phyloP scores from a whole-genome alignment of 2,113 vertebrate genomes.

The Willisornis vidua region DNA sequence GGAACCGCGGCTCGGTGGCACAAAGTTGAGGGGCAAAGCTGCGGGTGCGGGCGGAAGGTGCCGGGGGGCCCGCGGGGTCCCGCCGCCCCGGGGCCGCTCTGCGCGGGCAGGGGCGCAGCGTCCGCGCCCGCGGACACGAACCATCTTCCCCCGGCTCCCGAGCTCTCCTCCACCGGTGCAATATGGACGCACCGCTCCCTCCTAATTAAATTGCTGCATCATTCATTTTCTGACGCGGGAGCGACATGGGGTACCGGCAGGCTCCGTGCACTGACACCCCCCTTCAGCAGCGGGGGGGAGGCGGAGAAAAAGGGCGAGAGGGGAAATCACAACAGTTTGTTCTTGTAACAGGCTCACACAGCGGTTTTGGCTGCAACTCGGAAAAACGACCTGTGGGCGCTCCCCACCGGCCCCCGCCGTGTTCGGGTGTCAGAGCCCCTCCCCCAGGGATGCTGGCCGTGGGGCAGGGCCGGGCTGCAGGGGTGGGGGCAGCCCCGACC shows the following conservation, averaged over 20 bases:
- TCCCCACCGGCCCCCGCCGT: neutral
- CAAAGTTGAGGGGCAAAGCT: constrained; percentile 4
- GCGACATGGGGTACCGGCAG: neutral
- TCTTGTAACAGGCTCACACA: neutral
- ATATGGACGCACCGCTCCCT: constrained; percentile 15
- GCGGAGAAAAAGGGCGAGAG: neutral
- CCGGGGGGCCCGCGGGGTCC: neutral
- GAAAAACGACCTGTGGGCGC: accelerated
- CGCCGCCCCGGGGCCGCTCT: neutral
- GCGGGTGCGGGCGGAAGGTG: neutral
- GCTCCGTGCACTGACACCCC: neutral
- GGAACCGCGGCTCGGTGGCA: neutral
- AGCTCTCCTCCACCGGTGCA: neutral
- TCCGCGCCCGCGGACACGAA: neutral
- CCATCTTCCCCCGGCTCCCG: neutral
- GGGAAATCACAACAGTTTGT: neutral
- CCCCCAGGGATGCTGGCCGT: neutral
- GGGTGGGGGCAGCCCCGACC: neutral
- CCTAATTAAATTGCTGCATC: constrained; percentile 49
- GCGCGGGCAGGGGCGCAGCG: constrained; percentile 2
- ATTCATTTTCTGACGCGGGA: constrained; percentile 34
- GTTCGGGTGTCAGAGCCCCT: neutral
- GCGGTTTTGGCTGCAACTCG: neutral
- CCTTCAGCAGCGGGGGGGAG: neutral
- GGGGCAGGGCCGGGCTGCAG: neutral